phyloP scores from a whole-genome alignment of 2,797 vertebrate genomes.

The Pelodytes ibericus region DNA sequence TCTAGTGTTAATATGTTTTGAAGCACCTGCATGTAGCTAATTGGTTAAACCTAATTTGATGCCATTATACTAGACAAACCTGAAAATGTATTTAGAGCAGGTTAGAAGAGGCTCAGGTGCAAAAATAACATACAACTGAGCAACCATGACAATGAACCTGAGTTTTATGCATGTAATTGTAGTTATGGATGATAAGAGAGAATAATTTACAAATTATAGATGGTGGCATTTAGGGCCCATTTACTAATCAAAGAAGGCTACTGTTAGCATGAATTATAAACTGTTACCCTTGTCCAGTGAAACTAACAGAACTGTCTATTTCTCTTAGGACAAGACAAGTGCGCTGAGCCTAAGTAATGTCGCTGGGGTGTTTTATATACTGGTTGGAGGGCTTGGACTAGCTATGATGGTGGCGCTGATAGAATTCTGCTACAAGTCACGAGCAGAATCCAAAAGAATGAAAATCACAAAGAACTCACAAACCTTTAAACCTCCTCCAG shows the following conservation, averaged over 20 bases:
- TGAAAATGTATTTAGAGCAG: neutral
- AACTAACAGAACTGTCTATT: conserved; percentile 82
- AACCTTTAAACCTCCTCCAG: conserved; percentile 97
- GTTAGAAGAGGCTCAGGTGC: neutral
- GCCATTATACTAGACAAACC: neutral
- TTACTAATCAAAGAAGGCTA: too few relatives aligned
- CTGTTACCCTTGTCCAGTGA: conserved; percentile 30
- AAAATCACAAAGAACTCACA: conserved; percentile 98
- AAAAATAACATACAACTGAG: neutral
- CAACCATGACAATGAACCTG: too few relatives aligned
- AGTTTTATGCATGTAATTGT: neutral
- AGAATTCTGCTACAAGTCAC: conserved; percentile 99
- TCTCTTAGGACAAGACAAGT: conserved; percentile 99
- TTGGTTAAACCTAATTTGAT: neutral
- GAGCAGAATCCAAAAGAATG: conserved; percentile 98
- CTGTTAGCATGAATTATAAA: too few relatives aligned
- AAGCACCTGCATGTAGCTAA: neutral
- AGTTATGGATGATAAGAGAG: neutral
- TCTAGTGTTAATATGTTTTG: neutral
- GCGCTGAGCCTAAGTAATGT: conserved; percentile 99
- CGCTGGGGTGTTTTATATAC: conserved; percentile 99
- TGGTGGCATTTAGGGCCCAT: too few relatives aligned
- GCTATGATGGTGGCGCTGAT: conserved; percentile 99
- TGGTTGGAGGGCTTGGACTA: conserved; percentile 97
- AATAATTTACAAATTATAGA: too few relatives aligned